Conservation (phyloP, 2,113 vertebrate species). For the Pygathrix nemaeus region DNA sequence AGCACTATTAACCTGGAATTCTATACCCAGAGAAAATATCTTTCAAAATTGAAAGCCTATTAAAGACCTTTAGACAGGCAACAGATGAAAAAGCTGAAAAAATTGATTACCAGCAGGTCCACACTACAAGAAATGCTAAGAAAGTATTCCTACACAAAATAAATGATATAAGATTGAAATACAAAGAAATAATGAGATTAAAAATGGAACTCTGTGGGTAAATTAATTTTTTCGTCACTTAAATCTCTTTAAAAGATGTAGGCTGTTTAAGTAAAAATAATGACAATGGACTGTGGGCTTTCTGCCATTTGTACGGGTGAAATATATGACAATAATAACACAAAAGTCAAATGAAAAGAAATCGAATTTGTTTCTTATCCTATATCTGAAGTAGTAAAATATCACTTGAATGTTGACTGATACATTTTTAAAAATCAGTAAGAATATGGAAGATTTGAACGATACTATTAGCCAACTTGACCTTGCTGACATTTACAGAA, state of each 20-base stretch:
- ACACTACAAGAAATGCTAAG: background rate
- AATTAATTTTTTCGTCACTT: background rate
- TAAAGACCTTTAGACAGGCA: background rate
- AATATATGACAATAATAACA: background rate
- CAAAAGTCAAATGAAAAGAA: background rate
- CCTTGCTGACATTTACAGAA: background rate
- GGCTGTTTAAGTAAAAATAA: conserved; percentile 16
- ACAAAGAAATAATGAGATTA: background rate
- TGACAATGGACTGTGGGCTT: background rate
- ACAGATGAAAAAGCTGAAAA: background rate
- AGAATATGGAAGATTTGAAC: background rate
- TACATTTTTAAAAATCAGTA: background rate
- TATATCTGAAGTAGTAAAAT: background rate
- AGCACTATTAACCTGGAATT: background rate
- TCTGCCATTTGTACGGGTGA: background rate
- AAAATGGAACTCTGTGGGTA: background rate
- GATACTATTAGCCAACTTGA: background rate
- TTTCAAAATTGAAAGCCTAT: background rate
- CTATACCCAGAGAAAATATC: background rate
- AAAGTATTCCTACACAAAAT: background rate
- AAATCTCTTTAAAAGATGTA: background rate
- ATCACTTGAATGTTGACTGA: background rate
- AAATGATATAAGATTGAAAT: background rate
- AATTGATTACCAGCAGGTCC: background rate
- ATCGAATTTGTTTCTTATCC: background rate